Conservation (phyloP, 2,113 vertebrate genomes). For the Uria aalge region DNA sequence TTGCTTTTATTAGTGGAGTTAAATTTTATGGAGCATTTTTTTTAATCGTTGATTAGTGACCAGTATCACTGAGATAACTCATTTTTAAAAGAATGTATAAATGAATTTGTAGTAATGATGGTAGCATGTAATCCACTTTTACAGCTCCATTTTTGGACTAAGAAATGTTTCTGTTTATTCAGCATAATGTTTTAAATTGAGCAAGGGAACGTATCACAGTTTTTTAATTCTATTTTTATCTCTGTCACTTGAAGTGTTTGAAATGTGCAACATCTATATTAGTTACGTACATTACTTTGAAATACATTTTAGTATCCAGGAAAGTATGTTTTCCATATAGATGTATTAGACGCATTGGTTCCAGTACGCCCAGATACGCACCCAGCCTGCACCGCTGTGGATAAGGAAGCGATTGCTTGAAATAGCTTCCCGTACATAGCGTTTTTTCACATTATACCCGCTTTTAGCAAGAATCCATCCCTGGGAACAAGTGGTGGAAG, state of each 20-base stretch:
- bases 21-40: not conserved
- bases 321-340: not conserved
- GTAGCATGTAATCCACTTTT: not conserved
- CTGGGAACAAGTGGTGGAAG: not conserved
- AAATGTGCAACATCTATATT: not conserved
- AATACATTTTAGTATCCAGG: not conserved
- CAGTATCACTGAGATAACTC: not conserved
- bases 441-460: not conserved
- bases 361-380: not conserved
- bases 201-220: not conserved
- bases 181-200: not conserved
- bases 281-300: not conserved
- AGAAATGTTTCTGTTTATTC: conserved; percentile 15
- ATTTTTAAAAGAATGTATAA: not conserved
- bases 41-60: not conserved
- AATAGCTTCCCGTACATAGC: not conserved
- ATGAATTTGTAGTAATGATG: not conserved
- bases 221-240: not conserved
- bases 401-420: not conserved
- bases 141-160: not conserved
- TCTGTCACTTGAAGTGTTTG: not conserved
- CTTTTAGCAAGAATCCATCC: not conserved
- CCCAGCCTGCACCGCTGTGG: not conserved
- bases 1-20: not conserved
- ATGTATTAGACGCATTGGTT: not conserved